These are phyloP conservation scores for Lordiphosa clarofinis DNA, from an alignment of 1,140 invertebrate genomes.

Conservation along the genomic window DNA sequence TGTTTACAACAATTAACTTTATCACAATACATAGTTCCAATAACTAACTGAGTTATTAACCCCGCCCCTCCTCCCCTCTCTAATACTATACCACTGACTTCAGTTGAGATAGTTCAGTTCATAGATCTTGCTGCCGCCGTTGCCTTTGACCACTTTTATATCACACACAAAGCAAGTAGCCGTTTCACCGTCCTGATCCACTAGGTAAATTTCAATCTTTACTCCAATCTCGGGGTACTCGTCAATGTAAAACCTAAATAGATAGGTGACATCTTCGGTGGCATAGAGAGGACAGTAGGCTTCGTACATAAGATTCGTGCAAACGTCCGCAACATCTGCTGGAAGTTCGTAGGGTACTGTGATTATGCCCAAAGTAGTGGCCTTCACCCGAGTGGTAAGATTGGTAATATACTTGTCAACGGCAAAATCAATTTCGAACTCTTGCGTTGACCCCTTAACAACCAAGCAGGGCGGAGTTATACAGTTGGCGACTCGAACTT, in stretches of 20 bases:
- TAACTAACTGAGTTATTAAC: constrained; percentile 1
- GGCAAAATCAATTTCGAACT: constrained; percentile 68
- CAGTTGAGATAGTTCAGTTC: constrained; percentile 46
- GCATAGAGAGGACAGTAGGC: constrained; percentile 70
- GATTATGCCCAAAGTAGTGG: constrained; percentile 64
- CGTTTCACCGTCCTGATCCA: constrained; percentile 59
- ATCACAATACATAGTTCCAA: constrained; percentile 55
- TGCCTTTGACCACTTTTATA: constrained; percentile 66
- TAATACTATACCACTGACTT: neutral
- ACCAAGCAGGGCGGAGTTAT: constrained; percentile 55
- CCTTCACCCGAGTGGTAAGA: constrained; percentile 55
- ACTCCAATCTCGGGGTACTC: constrained; percentile 70
- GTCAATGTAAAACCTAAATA: constrained; percentile 60
- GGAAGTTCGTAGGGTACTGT: constrained; percentile 71
- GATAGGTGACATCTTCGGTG: constrained; percentile 75
- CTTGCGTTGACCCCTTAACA: constrained; percentile 40
- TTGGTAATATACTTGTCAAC: constrained; percentile 56
- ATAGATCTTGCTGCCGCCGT: constrained; percentile 15
- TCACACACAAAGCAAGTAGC: constrained; percentile 67
- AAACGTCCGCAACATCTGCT: constrained; percentile 55
- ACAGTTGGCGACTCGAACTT: constrained; percentile 53
- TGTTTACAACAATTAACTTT: constrained; percentile 12
- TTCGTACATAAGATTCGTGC: constrained; percentile 60
- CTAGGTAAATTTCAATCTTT: constrained; percentile 67
- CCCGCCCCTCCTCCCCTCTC: too few relatives aligned